phyloP scores from a whole-genome alignment of 2,797 vertebrate genomes.

The Muscicapa striata region DNA sequence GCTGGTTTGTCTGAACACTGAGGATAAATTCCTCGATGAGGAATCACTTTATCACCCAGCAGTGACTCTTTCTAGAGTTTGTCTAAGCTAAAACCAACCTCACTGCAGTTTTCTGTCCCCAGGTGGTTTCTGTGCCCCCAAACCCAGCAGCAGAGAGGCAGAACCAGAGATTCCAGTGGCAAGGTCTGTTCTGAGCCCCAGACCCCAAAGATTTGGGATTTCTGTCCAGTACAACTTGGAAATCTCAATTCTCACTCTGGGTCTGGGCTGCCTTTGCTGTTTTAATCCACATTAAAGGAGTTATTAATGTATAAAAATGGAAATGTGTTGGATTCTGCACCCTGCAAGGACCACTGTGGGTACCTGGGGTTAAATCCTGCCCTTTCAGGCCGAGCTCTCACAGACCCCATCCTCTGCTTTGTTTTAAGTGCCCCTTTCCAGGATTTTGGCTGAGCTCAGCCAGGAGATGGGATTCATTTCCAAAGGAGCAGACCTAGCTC shows the following conservation, averaged over 20 bases:
- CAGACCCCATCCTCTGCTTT: neutral
- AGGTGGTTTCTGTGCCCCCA: neutral
- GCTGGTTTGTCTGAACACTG: neutral
- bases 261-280: neutral
- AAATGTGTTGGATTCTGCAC: neutral
- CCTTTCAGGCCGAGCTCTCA: neutral
- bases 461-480: slow-evolving; percentile 1
- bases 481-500: neutral
- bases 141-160: neutral
- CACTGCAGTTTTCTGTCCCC: neutral
- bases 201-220: neutral
- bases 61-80: neutral
- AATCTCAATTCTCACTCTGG: neutral
- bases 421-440: neutral
- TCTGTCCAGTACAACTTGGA: neutral
- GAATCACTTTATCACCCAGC: neutral
- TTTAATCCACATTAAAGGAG: neutral
- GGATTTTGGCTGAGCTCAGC: neutral
- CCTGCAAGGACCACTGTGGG: neutral
- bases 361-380: neutral
- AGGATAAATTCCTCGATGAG: neutral
- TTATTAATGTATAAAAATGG: neutral
- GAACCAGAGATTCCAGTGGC: rapidly evolving
- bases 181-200: neutral
- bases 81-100: neutral